A percentile compares a stretch with the other conserved stretches of the same genome.
phyloP scores from a whole-genome alignment of 2,797 vertebrate species.

The Ispidina lecontei region DNA sequence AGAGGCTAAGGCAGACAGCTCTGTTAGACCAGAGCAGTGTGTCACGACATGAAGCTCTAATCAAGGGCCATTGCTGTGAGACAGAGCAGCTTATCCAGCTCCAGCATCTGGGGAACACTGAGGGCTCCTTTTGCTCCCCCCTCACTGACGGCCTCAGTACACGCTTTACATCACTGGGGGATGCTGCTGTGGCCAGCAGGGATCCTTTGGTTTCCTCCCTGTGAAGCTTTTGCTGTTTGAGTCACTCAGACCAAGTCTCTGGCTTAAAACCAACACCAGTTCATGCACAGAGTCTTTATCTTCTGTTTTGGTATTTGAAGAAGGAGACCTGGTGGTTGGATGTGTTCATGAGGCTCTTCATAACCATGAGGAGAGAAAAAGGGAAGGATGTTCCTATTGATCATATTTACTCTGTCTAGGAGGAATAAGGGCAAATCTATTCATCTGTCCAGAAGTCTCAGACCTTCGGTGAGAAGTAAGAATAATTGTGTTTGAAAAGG shows the following conservation, averaged over 20 bases:
- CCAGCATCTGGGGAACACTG: background rate
- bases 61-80: rapidly evolving
- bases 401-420: background rate
- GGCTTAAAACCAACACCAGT: background rate
- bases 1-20: background rate
- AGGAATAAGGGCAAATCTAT: background rate
- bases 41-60: background rate
- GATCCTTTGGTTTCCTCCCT: rapidly evolving
- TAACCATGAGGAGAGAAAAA: background rate
- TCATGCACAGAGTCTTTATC: background rate
- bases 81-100: background rate
- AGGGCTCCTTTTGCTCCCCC: background rate
- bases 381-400: background rate
- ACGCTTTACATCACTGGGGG: rapidly evolving
- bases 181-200: rapidly evolving
- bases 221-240: background rate
- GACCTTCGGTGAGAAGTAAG: background rate
- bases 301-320: background rate
- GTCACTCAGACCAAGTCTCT: background rate
- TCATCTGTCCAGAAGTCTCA: background rate
- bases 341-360: background rate
- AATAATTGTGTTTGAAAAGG: constrained; percentile 33
- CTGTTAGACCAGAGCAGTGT: rapidly evolving
- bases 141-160: rapidly evolving
- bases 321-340: background rate